A percentile compares a stretch with the other conserved stretches of the same genome.
Conservation (phyloP, 1,140 invertebrate species). For the Tetraneura akinire region DNA sequence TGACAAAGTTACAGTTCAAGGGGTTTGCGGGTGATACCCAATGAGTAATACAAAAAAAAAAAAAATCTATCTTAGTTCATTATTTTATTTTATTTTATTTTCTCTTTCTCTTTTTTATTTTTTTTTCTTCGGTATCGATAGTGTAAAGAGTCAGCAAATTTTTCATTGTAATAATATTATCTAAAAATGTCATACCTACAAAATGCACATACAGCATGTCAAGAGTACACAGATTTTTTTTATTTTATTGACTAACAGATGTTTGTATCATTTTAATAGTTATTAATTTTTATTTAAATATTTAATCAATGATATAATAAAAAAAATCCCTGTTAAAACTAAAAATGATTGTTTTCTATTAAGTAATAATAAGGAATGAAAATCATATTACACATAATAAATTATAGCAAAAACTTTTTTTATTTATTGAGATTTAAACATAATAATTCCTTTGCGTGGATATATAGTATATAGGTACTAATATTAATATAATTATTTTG, state of each 20-base stretch:
- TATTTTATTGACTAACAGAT: background rate
- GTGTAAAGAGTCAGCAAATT: conserved; percentile 29
- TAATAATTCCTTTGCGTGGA: background rate
- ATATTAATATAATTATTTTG: background rate
- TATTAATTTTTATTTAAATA: background rate
- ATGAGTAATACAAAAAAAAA: conserved; percentile 23
- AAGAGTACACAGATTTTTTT: background rate
- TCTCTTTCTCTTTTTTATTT: conserved; percentile 10
- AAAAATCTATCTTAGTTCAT: conserved; percentile 11
- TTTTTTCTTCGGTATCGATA: conserved; percentile 1
- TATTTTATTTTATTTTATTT: conserved; percentile 24
- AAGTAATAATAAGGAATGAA: too few relatives aligned
- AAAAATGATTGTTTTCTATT: too few relatives aligned
- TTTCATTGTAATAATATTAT: conserved; percentile 3
- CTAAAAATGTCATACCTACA: too few relatives aligned
- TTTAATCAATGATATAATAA: too few relatives aligned
- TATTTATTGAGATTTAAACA: too few relatives aligned
- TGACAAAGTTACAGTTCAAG: conserved; percentile 35
- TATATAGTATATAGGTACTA: background rate
- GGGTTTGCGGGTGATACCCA: conserved; percentile 4
- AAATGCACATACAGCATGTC: background rate
- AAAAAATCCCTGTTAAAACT: too few relatives aligned
- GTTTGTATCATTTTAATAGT: background rate
- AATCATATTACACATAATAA: too few relatives aligned
- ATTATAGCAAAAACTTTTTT: background rate